phyloP scores from a whole-genome alignment of 2,888 invertebrate genomes.

The Cloeon dipterum region DNA sequence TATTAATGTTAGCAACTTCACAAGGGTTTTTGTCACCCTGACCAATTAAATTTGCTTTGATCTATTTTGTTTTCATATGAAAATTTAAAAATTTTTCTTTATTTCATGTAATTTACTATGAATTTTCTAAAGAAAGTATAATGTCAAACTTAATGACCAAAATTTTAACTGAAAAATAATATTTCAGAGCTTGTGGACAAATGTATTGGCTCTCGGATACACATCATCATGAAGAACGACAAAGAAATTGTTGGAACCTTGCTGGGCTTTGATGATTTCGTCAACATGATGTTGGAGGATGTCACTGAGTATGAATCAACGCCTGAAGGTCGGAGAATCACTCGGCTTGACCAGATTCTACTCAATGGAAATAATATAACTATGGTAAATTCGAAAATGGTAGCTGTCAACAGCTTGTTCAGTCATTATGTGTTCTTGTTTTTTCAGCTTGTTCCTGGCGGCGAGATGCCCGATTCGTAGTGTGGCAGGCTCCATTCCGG shows the following conservation, averaged over 20 bases:
- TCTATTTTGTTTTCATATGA: too few species aligned
- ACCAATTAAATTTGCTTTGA: too few species aligned
- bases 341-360: slow-evolving; percentile 91
- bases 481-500: too few species aligned
- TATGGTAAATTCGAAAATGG: slow-evolving; percentile 38
- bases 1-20: too few species aligned
- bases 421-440: slow-evolving; percentile 5
- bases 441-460: slow-evolving; percentile 53
- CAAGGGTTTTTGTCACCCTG: too few species aligned
- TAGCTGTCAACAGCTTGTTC: too few species aligned
- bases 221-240: slow-evolving; percentile 99
- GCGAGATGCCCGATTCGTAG: slow-evolving; percentile 45
- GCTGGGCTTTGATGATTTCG: slow-evolving; percentile 94
- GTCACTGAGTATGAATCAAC: slow-evolving; percentile 97
- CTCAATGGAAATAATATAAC: slow-evolving; percentile 98
- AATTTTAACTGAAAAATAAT: too few species aligned
- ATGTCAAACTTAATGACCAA: too few species aligned
- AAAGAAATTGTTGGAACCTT: slow-evolving; percentile 98
- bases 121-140: too few species aligned
- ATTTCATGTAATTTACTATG: too few species aligned
- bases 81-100: too few species aligned
- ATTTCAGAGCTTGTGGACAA: slow-evolving; percentile 86
- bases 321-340: slow-evolving; percentile 84
- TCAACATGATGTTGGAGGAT: slow-evolving; percentile 95
- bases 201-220: slow-evolving; percentile 96